These are phyloP conservation scores for Anastatus disparis DNA, from an alignment of 1,140 invertebrate genomes.

Conservation along the genomic window DNA sequence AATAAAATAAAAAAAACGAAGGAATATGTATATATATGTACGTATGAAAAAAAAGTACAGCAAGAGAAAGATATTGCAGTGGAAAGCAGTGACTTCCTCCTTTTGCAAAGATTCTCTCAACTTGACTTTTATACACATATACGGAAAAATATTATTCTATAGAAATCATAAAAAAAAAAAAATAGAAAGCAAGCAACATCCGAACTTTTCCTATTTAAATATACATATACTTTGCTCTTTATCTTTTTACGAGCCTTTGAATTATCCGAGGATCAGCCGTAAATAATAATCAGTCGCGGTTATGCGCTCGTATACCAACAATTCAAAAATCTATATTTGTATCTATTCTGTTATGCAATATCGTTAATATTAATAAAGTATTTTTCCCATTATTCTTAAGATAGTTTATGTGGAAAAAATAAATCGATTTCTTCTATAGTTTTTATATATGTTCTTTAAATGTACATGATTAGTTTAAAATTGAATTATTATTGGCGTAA, in stretches of 20 bases:
- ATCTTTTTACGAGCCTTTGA: constrained; percentile 5
- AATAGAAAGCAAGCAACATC: too few species aligned
- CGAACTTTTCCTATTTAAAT: constrained; percentile 34
- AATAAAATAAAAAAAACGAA: constrained; percentile 37
- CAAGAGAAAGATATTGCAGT: constrained; percentile 26
- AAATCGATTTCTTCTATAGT: too few species aligned
- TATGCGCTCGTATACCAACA: neutral
- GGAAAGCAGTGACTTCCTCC: constrained; percentile 36
- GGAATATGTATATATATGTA: too few species aligned
- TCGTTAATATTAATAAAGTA: constrained; percentile 6
- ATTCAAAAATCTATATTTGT: neutral
- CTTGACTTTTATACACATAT: too few species aligned
- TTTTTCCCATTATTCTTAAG: too few species aligned
- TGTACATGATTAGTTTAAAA: too few species aligned
- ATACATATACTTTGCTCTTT: neutral
- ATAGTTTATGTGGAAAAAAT: too few species aligned
- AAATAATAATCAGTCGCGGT: constrained; percentile 31
- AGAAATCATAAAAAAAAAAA: constrained; percentile 34
- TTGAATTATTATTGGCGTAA: too few species aligned
- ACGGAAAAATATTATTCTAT: constrained; percentile 34
- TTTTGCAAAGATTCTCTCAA: neutral
- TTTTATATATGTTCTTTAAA: too few species aligned
- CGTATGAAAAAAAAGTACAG: neutral
- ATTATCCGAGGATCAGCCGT: constrained; percentile 26
- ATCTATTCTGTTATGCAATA: constrained; percentile 1